Conservation (phyloP, 2,888 invertebrate genomes). For the Hedychridium roseum region DNA sequence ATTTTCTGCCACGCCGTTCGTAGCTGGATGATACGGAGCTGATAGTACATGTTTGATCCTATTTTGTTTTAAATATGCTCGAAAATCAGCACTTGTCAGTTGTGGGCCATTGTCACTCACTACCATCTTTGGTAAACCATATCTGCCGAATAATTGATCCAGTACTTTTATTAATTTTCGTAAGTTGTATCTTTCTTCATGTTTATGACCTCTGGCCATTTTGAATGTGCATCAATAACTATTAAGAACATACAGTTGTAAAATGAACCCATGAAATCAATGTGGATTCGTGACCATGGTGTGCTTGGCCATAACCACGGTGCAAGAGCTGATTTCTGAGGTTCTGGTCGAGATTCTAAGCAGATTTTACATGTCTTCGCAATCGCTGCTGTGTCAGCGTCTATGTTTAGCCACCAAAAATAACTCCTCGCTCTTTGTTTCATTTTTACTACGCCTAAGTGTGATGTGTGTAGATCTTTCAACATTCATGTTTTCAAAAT, state of each 20-base stretch:
- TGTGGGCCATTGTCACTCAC: conserved; percentile 22
- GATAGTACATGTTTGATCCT: conserved; percentile 23
- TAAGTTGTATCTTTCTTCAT: conserved; percentile 15
- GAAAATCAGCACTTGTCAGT: conserved; percentile 19
- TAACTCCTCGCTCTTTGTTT: conserved; percentile 23
- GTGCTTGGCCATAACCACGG: conserved; percentile 22
- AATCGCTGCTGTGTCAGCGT: background rate
- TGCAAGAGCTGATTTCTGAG: conserved; percentile 17
- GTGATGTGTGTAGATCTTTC: conserved; percentile 17
- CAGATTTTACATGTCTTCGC: conserved; percentile 16
- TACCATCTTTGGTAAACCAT: conserved; percentile 2
- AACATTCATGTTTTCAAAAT: background rate
- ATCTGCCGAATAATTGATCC: background rate
- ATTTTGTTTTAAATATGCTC: conserved; percentile 20
- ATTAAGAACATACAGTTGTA: conserved; percentile 30
- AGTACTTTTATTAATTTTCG: conserved; percentile 4
- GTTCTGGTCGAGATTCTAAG: conserved; percentile 10
- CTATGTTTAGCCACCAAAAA: conserved; percentile 21
- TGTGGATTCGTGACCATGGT: conserved; percentile 30
- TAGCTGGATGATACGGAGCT: conserved; percentile 25
- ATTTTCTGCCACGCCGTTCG: conserved; percentile 24
- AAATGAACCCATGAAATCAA: conserved; percentile 32
- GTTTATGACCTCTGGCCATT: conserved; percentile 34
- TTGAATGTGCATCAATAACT: conserved; percentile 33
- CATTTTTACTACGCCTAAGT: conserved; percentile 26